Conservation (phyloP, 30 jellyfish, hydroid and myxozoan species). For the Nemopilema nomurai region DNA sequence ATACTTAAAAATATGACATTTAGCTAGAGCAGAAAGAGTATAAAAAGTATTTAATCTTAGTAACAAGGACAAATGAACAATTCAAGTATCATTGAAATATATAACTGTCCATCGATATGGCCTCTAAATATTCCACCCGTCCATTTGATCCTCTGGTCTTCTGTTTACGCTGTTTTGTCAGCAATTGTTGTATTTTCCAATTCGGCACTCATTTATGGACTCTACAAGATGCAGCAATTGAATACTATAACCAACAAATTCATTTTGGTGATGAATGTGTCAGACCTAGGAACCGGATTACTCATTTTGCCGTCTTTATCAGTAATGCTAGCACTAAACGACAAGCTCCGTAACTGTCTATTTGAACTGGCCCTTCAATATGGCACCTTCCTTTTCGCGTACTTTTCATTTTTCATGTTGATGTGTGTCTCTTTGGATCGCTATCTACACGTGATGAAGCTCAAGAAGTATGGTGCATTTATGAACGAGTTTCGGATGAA, state of each 20-base stretch:
- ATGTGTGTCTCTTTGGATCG: constrained; percentile 32
- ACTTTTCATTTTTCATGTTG: constrained; percentile 42
- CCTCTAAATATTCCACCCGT: constrained; percentile 13
- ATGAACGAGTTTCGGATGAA: constrained; percentile 53
- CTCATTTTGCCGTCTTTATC: constrained; percentile 25
- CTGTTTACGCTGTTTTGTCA: neutral
- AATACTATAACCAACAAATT: constrained; percentile 1
- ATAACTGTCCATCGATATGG: constrained; percentile 27
- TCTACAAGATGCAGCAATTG: constrained; percentile 23
- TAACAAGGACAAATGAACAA: neutral
- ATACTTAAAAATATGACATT: too few relatives aligned
- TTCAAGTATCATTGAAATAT: neutral
- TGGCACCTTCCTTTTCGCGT: constrained; percentile 10
- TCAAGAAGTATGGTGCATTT: constrained; percentile 24
- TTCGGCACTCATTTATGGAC: constrained; percentile 21
- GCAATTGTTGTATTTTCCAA: neutral
- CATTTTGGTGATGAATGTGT: constrained; percentile 18
- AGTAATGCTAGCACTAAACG: neutral
- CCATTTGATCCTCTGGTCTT: neutral
- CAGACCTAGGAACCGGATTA: constrained; percentile 30
- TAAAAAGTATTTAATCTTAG: too few relatives aligned
- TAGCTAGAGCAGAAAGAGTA: neutral
- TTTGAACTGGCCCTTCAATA: constrained; percentile 21
- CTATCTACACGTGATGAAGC: constrained; percentile 42
- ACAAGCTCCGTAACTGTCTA: constrained; percentile 15